These are phyloP conservation scores for Spodoptera frugiperda DNA, from an alignment of 1,140 invertebrate species.

Conservation along the genomic window DNA sequence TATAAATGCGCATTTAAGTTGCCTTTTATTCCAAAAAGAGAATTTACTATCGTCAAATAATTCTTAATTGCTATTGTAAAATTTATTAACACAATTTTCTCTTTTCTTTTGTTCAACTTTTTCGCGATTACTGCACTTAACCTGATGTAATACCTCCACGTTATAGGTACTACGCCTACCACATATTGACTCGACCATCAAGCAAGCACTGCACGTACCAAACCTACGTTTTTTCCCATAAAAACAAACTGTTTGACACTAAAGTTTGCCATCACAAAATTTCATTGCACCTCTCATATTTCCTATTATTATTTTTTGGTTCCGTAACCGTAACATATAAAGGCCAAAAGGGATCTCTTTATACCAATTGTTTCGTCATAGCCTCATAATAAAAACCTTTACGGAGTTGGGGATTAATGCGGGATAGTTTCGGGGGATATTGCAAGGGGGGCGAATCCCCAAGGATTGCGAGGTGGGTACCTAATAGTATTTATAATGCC, in stretches of 20 bases:
- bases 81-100: too few species aligned
- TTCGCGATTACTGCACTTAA: background rate
- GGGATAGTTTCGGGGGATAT: conserved; percentile 67
- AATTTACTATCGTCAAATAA: too few species aligned
- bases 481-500: conserved; percentile 50
- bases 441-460: conserved; percentile 34
- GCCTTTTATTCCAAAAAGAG: background rate
- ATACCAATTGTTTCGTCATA: conserved; percentile 64
- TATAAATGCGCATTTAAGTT: background rate
- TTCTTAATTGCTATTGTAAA: too few species aligned
- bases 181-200: conserved; percentile 10
- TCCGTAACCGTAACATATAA: conserved; percentile 39
- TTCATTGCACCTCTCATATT: conserved; percentile 42
- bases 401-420: conserved; percentile 67
- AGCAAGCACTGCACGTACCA: background rate
- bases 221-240: conserved; percentile 30
- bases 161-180: background rate
- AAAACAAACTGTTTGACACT: conserved; percentile 46
- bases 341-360: conserved; percentile 47
- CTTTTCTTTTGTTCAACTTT: too few species aligned
- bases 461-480: conserved; percentile 29
- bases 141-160: background rate
- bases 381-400: conserved; percentile 68
- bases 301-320: conserved; percentile 46
- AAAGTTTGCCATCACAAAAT: conserved; percentile 38